Evolutionary conservation across 2,113 vertebrate species (phyloP).

Genomic region (Elephas maximus): DNA sequence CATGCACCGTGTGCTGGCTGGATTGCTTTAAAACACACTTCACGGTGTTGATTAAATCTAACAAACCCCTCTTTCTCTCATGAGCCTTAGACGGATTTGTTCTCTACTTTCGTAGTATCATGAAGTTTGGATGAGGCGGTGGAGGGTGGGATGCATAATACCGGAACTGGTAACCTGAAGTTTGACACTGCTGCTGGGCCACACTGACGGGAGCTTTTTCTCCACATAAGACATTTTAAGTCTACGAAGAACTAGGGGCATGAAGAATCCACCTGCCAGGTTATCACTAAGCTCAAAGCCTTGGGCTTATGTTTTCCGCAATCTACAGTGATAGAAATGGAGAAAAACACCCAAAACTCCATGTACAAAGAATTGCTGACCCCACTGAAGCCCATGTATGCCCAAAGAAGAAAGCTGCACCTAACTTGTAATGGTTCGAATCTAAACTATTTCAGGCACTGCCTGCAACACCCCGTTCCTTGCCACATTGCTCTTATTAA

Average conservation of each 20-base stretch:
- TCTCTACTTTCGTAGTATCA: not conserved
- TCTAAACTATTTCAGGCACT: not conserved
- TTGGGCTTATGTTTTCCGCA: not conserved
- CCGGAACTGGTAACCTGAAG: constrained; percentile 55
- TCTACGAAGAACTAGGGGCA: constrained; percentile 65
- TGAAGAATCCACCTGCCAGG: constrained; percentile 72
- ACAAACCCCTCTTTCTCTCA: constrained; percentile 53
- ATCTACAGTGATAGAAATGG: not conserved
- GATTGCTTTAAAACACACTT: constrained; percentile 70
- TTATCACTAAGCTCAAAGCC: constrained; percentile 28
- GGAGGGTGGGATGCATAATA: not conserved
- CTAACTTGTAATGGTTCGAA: not conserved
- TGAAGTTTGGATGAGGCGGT: not conserved
- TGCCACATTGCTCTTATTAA: not conserved
- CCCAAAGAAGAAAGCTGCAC: not conserved
- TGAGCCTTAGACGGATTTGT: not conserved
- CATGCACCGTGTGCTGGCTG: constrained; percentile 75
- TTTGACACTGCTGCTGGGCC: constrained; percentile 2
- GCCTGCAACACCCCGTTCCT: not conserved
- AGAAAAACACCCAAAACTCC: constrained; percentile 47
- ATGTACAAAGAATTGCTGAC: not conserved
- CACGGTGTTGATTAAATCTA: not conserved
- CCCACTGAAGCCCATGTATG: not conserved
- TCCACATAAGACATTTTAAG: constrained; percentile 11
- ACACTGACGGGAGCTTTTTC: not conserved